Evolutionary conservation across 1,140 invertebrate genomes (phyloP), one percentile per base, ranked within the genome.

Genomic region (Drosophila gunungcola): DNA sequence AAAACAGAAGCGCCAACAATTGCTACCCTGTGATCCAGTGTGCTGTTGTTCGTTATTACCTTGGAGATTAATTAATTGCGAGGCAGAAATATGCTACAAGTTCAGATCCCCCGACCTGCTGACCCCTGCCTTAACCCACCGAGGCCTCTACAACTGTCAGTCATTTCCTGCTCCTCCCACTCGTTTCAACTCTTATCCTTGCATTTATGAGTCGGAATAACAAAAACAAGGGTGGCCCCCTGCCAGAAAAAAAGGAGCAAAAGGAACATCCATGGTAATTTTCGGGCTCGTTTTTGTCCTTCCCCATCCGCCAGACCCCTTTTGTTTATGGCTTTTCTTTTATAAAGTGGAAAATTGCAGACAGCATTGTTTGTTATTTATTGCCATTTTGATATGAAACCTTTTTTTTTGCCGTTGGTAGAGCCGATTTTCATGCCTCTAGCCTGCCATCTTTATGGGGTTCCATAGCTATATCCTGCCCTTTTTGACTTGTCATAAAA

Each of bases 311-410:
- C 2, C 41, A 6, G 62, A 27, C 43, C 68, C 64, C 72, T 76
- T 78, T 83, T 88, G 82, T 86, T 86, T 88, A 86, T 88, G 70
- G 82, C 75, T 69, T 69, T 82, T 83, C 79, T 88, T 86, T 86
- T 83, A 88, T 83, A 86, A 86, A 86, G 84, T 86, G 82, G 82
- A 88, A 86, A 88, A 86, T 86, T 86, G 83, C 82, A 86, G 82
- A 86, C 82, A 88, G 82, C 82, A 86, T 86, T 86, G 82, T 86
- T 86, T 86, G 82, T 86, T 86, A 86, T 86, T 86, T 86, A 86
- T 86, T 88, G 83, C 82, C 83, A 86, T 88, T 86, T 86, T 86
- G 82, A 86, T 86, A 86, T 79, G 75, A 83, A 75, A 76, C 78
- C 83, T 63, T 88, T 86, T 73, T 79, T 73, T 79, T 80, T 68